Conservation (phyloP, 1,140 invertebrate species). For the Lasaia peninsularis region DNA sequence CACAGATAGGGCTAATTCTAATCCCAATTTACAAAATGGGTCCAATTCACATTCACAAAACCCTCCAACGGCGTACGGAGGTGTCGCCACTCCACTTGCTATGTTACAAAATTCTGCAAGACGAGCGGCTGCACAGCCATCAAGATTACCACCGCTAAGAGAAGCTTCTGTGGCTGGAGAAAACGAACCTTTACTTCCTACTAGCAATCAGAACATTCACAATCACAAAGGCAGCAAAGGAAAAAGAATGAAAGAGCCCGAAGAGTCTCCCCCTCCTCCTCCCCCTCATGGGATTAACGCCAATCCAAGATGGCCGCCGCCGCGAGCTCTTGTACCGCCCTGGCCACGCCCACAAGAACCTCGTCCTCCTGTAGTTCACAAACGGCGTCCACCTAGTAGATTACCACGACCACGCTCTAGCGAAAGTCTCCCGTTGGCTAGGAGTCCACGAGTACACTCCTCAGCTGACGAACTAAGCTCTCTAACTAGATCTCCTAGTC, state of each 20-base stretch:
- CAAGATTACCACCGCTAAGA: slow-evolving; percentile 62
- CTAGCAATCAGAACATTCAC: slow-evolving; percentile 74
- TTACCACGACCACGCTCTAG: slow-evolving; percentile 80
- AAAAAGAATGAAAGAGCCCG: slow-evolving; percentile 55
- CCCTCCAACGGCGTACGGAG: slow-evolving; percentile 80
- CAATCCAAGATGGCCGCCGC: slow-evolving; percentile 68
- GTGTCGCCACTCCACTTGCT: slow-evolving; percentile 83
- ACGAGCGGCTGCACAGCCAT: slow-evolving; percentile 56
- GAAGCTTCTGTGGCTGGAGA: slow-evolving; percentile 78
- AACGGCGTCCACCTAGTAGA: slow-evolving; percentile 60
- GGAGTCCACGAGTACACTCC: slow-evolving; percentile 81
- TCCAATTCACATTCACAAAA: slow-evolving; percentile 45
- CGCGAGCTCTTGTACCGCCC: slow-evolving; percentile 73
- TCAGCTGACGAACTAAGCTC: slow-evolving; percentile 89
- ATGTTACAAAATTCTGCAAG: slow-evolving; percentile 80
- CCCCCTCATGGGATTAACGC: slow-evolving; percentile 71
- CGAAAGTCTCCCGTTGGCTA: slow-evolving; percentile 79
- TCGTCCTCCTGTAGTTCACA: slow-evolving; percentile 52
- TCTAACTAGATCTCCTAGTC: slow-evolving; percentile 86
- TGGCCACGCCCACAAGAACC: slow-evolving; percentile 77
- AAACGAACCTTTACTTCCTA: slow-evolving; percentile 82
- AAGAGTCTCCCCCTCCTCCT: slow-evolving; percentile 70
- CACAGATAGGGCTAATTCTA: slow-evolving; percentile 78
- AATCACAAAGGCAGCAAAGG: slow-evolving; percentile 74
- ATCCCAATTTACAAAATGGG: slow-evolving; percentile 36